A percentile compares a stretch with the other conserved stretches of the same genome.
Conservation (phyloP, 2,888 invertebrate genomes). For the Ectobius pallidus region DNA sequence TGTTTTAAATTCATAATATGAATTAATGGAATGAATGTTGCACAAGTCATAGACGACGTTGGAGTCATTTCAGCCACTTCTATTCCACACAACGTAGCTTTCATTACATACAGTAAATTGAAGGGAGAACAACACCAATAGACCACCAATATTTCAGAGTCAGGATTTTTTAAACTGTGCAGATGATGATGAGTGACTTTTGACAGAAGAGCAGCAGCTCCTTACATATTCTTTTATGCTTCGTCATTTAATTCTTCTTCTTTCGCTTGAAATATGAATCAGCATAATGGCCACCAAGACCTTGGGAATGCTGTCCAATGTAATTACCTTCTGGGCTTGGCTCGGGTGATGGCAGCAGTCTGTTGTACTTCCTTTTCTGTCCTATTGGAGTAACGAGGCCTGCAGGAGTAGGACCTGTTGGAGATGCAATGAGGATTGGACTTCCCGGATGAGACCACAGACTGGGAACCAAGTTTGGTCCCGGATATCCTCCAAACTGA, state of each 20-base stretch:
- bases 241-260: constrained; percentile 49
- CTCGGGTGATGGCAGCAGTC: constrained; percentile 58
- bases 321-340: constrained; percentile 58
- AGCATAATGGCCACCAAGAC: constrained; percentile 60
- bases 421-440: constrained; percentile 43
- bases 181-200: neutral
- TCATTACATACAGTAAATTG: neutral
- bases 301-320: constrained; percentile 60
- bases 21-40: constrained; percentile 27
- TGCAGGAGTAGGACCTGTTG: constrained; percentile 35
- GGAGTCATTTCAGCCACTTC: too few species aligned
- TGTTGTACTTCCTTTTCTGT: constrained; percentile 53
- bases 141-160: neutral
- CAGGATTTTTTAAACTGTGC: constrained; percentile 11
- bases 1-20: constrained; percentile 17
- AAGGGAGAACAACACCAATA: neutral
- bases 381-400: constrained; percentile 50
- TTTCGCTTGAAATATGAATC: constrained; percentile 57
- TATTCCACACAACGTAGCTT: too few species aligned
- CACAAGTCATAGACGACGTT: constrained; percentile 17
- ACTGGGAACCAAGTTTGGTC: constrained; percentile 42
- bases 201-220: too few species aligned
- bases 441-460: constrained; percentile 45
- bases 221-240: too few species aligned
- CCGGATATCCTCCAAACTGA: constrained; percentile 40